Conservation (phyloP, 2,888 invertebrate species). For the Papilio gigon region DNA sequence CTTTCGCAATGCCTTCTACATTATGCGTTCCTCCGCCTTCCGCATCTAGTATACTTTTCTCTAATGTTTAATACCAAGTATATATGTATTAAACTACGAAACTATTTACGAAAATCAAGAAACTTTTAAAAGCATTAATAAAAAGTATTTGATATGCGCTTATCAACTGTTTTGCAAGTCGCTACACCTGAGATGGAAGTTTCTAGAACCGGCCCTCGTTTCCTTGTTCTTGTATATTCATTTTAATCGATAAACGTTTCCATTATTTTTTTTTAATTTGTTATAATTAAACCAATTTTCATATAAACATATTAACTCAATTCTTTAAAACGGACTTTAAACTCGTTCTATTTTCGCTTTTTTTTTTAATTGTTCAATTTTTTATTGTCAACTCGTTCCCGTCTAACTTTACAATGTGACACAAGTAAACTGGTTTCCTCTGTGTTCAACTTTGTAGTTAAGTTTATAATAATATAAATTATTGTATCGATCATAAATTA, state of each 20-base stretch:
- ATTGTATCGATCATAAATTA: slow-evolving; percentile 31
- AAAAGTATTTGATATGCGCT: neutral
- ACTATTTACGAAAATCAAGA: no score
- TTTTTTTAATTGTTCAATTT: slow-evolving; percentile 10
- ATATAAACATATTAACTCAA: slow-evolving; percentile 26
- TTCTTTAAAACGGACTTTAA: slow-evolving; percentile 15
- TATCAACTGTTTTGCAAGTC: neutral
- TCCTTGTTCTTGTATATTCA: slow-evolving; percentile 24
- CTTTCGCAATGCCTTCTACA: no score
- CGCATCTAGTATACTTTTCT: no score
- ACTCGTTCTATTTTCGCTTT: slow-evolving; percentile 25
- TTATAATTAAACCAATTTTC: slow-evolving; percentile 23
- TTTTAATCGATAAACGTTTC: slow-evolving; percentile 15
- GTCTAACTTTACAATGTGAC: slow-evolving; percentile 28
- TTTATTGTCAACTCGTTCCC: slow-evolving; percentile 18
- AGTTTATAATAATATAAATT: slow-evolving; percentile 36
- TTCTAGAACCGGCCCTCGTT: slow-evolving; percentile 6
- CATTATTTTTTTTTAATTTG: slow-evolving; percentile 3
- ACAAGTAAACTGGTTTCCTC: slow-evolving; percentile 34
- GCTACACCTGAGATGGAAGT: slow-evolving; percentile 8
- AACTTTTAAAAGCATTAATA: neutral
- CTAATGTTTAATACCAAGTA: no score
- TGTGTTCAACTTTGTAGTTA: slow-evolving; percentile 25
- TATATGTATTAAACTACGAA: no score
- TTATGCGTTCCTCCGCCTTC: no score